These are phyloP conservation scores for Lepilemur ruficaudatus DNA, from an alignment of 2,797 vertebrate genomes.

Conservation along the genomic window DNA sequence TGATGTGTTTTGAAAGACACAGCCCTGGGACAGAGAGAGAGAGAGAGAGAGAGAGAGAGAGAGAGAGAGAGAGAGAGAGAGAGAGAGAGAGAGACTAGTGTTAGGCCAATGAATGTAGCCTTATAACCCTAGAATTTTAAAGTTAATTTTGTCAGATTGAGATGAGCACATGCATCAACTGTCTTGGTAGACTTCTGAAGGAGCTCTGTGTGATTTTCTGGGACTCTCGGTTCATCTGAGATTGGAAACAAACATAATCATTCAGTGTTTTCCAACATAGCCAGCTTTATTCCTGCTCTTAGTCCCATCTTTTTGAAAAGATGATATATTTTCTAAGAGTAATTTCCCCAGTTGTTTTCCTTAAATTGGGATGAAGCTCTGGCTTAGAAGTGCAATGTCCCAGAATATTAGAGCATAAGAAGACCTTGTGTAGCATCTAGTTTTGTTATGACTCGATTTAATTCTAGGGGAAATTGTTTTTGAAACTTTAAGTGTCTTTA, in stretches of 20 bases:
- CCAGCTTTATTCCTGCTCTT: not conserved
- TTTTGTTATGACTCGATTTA: not conserved
- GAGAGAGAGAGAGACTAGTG: not conserved
- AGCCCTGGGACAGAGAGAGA: not conserved
- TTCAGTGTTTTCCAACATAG: not conserved
- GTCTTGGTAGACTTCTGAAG: not conserved
- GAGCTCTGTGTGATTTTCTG: not conserved
- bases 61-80: not conserved
- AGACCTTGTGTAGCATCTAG: not conserved
- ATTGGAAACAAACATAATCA: not conserved
- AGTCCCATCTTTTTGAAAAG: not conserved
- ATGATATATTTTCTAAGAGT: not conserved
- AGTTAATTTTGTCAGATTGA: not conserved
- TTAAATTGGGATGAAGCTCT: not conserved
- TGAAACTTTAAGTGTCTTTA: not conserved
- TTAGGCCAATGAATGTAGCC: not conserved
- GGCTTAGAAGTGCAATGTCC: not conserved
- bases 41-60: not conserved
- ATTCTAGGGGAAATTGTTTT: not conserved
- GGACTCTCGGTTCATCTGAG: not conserved
- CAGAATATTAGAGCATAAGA: not conserved
- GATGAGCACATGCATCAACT: not conserved
- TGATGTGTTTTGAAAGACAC: not conserved
- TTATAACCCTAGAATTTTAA: slow-evolving; percentile 12
- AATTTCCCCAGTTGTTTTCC: not conserved